These are phyloP conservation scores for Mongoloraphidia duomilia DNA, from an alignment of 2,888 invertebrate genomes.

Conservation along the genomic window DNA sequence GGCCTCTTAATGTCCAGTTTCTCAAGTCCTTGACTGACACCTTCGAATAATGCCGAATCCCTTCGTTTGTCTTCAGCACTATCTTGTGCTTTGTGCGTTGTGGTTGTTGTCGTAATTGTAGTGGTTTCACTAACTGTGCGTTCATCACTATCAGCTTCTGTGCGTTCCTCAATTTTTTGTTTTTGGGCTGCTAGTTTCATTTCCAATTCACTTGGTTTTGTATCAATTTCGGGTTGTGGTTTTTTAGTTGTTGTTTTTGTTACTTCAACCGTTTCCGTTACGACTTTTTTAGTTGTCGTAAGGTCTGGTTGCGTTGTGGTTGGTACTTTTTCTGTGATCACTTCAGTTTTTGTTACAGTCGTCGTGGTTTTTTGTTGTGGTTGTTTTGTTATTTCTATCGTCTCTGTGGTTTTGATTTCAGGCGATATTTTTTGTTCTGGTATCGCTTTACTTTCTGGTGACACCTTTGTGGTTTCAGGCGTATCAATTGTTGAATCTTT, in stretches of 20 bases:
- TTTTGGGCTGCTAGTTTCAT: slow-evolving; percentile 17
- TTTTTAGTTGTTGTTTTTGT: slow-evolving; percentile 26
- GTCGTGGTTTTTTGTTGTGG: slow-evolving; percentile 22
- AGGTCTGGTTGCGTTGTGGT: slow-evolving; percentile 32
- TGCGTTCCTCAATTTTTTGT: slow-evolving; percentile 15
- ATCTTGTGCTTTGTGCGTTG: slow-evolving; percentile 8
- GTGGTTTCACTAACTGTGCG: slow-evolving; percentile 2
- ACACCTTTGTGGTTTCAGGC: not conserved
- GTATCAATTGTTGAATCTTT: slow-evolving; percentile 33
- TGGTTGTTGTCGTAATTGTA: slow-evolving; percentile 7
- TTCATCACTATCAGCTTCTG: slow-evolving; percentile 11
- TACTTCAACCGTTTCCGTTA: slow-evolving; percentile 21
- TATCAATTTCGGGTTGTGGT: slow-evolving; percentile 25
- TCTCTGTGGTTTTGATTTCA: slow-evolving; percentile 37
- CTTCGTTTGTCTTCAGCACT: slow-evolving; percentile 17
- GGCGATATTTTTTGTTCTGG: slow-evolving; percentile 31
- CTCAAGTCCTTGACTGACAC: slow-evolving; percentile 27
- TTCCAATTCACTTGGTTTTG: slow-evolving; percentile 26
- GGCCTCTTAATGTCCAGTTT: slow-evolving; percentile 24
- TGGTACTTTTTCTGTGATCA: slow-evolving; percentile 30
- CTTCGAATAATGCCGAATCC: slow-evolving; percentile 31
- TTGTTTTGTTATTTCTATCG: slow-evolving; percentile 32
- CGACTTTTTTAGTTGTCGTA: slow-evolving; percentile 16
- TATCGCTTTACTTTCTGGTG: slow-evolving; percentile 24
- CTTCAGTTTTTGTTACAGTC: slow-evolving; percentile 23